Conservation (phyloP, 2,113 vertebrate species). For the Pavo muticus region DNA sequence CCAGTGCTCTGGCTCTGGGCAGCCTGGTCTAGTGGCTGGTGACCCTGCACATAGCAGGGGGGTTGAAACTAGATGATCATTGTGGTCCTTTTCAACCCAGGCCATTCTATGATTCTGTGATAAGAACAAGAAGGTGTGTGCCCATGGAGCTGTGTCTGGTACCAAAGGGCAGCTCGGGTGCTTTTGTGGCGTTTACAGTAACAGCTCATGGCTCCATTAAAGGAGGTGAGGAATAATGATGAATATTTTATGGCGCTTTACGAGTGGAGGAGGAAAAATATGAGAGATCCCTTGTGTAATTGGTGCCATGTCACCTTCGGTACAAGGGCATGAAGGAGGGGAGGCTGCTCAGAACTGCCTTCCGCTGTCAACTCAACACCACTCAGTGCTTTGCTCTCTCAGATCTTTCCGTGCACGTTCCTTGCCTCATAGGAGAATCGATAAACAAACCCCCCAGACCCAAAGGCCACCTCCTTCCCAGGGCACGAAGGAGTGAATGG, state of each 20-base stretch:
- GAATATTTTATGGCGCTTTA: neutral
- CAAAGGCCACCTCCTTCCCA: rapidly evolving
- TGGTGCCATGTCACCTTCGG: neutral
- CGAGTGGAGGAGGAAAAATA: neutral
- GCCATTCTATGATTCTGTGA: no score
- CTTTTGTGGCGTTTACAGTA: neutral
- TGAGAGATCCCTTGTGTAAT: neutral
- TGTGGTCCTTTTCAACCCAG: no score
- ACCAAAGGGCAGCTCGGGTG: neutral
- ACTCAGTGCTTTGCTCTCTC: neutral
- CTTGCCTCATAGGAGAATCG: neutral
- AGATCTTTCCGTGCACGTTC: neutral
- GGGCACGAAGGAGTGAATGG: neutral
- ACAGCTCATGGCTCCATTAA: neutral
- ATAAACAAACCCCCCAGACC: neutral
- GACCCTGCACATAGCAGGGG: no score
- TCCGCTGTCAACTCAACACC: neutral
- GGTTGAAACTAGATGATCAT: no score
- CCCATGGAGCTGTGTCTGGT: neutral
- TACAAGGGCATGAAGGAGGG: neutral
- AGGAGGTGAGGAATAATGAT: neutral
- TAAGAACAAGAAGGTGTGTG: neutral
- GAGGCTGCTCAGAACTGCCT: neutral
- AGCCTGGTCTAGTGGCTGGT: no score
- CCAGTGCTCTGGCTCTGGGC: neutral